A percentile compares a stretch with the other conserved stretches of the same genome.
These are phyloP conservation scores for Cinclus cinclus DNA, from an alignment of 2,113 vertebrate genomes.

Conservation along the genomic window DNA sequence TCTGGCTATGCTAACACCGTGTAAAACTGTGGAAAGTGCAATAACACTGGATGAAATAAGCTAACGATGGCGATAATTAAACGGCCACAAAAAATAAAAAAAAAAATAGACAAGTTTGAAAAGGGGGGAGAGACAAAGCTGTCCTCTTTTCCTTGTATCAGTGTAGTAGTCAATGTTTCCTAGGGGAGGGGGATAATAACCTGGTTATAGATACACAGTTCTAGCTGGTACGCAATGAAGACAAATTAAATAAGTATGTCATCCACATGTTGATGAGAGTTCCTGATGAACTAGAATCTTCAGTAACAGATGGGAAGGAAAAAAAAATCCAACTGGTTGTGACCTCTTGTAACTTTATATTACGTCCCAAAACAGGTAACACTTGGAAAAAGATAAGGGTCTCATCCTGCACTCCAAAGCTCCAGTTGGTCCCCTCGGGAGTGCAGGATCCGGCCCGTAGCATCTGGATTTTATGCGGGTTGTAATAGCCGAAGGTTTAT, in stretches of 20 bases:
- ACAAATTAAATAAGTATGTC: constrained; percentile 58
- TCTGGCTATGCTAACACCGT: constrained; percentile 79
- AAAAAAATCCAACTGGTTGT: constrained; percentile 57
- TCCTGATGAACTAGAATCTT: constrained; percentile 46
- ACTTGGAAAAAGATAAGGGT: constrained; percentile 18
- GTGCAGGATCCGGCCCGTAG: constrained; percentile 32
- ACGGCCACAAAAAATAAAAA: constrained; percentile 65
- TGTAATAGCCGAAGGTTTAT: constrained; percentile 49
- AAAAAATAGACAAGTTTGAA: constrained; percentile 37
- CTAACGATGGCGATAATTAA: constrained; percentile 71
- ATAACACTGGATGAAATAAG: constrained; percentile 81
- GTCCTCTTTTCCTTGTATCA: constrained; percentile 11
- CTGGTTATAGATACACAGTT: constrained; percentile 57
- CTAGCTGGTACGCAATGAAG: constrained; percentile 57
- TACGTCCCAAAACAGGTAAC: constrained; percentile 49
- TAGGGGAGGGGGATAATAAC: constrained; percentile 38
- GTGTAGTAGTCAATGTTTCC: constrained; percentile 26
- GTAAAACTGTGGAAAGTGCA: constrained; percentile 82
- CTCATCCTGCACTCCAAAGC: constrained; percentile 42
- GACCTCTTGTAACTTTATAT: constrained; percentile 64
- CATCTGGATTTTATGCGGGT: constrained; percentile 12
- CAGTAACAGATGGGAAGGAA: constrained; percentile 61
- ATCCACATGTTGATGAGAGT: constrained; percentile 50
- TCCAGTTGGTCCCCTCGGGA: constrained; percentile 4
- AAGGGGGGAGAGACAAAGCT: background rate